These are phyloP conservation scores for Athrips mouffetella DNA, from an alignment of 2,888 invertebrate species.

Conservation along the genomic window DNA sequence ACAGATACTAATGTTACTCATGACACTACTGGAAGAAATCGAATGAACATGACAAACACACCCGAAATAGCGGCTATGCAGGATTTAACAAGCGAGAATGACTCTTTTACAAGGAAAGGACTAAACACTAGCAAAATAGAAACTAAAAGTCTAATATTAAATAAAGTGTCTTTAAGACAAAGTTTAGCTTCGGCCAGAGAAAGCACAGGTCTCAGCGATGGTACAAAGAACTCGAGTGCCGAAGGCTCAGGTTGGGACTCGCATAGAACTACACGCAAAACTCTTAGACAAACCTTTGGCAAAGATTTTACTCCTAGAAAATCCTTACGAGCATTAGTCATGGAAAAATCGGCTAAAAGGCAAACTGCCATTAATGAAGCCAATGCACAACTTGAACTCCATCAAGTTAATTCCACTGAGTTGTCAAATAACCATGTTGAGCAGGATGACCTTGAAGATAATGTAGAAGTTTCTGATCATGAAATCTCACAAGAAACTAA, in stretches of 20 bases:
- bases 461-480: conserved; percentile 35
- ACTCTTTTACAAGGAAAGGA: conserved; percentile 40
- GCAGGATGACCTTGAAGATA: conserved; percentile 20
- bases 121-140: conserved; percentile 46
- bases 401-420: conserved; percentile 31
- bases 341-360: conserved; percentile 63
- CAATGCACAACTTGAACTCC: conserved; percentile 28
- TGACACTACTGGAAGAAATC: conserved; percentile 43
- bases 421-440: conserved; percentile 12
- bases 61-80: conserved; percentile 53
- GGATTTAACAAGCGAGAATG: conserved; percentile 32
- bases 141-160: conserved; percentile 46
- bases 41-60: conserved; percentile 35
- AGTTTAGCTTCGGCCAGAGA: conserved; percentile 45
- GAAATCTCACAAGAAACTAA: conserved; percentile 42
- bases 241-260: conserved; percentile 70
- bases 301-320: conserved; percentile 60
- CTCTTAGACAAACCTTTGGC: conserved; percentile 61
- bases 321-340: conserved; percentile 59
- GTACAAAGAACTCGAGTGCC: conserved; percentile 48
- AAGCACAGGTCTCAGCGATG: conserved; percentile 45
- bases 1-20: conserved; percentile 39
- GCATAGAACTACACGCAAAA: conserved; percentile 62
- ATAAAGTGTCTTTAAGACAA: conserved; percentile 34
- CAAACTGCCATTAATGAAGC: conserved; percentile 37